A percentile compares a stretch with the other conserved stretches of the same genome.
Conservation (phyloP, 2,888 invertebrate genomes). For the Andricus curvator region DNA sequence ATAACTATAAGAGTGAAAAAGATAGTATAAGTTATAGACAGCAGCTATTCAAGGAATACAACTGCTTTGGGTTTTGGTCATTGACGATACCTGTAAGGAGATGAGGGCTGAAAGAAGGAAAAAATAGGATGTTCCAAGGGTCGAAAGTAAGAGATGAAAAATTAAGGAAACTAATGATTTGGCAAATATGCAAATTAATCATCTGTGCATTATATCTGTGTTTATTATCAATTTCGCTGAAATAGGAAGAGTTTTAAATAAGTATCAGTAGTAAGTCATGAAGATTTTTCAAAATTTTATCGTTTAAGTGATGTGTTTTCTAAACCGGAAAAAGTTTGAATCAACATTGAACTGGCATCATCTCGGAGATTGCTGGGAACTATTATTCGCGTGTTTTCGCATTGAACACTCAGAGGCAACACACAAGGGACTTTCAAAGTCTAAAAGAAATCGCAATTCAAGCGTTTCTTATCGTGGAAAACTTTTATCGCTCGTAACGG, state of each 20-base stretch:
- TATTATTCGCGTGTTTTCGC: conserved; percentile 42
- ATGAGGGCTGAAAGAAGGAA: no score
- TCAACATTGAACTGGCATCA: conserved; percentile 31
- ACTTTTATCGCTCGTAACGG: conserved; percentile 38
- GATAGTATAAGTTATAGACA: no score
- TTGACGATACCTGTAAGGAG: no score
- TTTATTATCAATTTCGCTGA: neutral
- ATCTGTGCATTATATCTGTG: no score
- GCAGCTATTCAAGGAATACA: no score
- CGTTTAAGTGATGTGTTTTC: conserved; percentile 7
- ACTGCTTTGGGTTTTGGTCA: no score
- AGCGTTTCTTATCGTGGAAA: conserved; percentile 38
- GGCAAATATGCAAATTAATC: no score
- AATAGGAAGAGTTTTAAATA: neutral
- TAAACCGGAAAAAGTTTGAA: conserved; percentile 13
- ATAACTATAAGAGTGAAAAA: no score
- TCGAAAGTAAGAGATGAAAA: no score
- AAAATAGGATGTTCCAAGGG: no score
- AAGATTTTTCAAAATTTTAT: neutral
- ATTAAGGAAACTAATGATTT: no score
- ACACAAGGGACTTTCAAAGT: conserved; percentile 38
- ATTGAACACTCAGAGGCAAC: conserved; percentile 40
- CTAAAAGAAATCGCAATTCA: conserved; percentile 40
- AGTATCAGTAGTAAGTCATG: neutral
- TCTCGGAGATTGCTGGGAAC: conserved; percentile 19